Evolutionary conservation across 2,888 invertebrate species (phyloP).

Genomic region (Eupithecia subumbrata): DNA sequence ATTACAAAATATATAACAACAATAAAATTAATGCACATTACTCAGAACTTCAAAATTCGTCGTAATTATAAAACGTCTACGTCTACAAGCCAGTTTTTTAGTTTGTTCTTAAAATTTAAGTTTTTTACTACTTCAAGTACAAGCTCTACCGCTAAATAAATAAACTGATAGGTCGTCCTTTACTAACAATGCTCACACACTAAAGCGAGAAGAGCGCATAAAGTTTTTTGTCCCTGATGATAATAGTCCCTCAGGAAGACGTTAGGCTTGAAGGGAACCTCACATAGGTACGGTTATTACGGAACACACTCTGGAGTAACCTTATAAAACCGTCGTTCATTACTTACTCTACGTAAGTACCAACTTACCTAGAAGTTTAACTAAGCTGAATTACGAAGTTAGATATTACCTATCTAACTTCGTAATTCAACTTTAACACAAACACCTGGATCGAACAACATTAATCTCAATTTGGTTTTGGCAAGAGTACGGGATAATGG

Average conservation of each 20-base stretch:
- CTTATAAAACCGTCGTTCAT: constrained; percentile 25
- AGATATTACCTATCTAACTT: no score
- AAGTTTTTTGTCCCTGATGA: constrained; percentile 1
- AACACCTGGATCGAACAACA: neutral
- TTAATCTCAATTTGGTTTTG: neutral
- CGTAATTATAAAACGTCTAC: no score
- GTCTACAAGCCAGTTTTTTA: no score
- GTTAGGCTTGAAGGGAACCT: constrained; percentile 8
- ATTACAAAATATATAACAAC: no score
- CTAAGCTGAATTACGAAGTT: constrained; percentile 20
- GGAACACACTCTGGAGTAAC: constrained; percentile 23
- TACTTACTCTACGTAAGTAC: constrained; percentile 19
- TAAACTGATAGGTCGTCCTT: neutral
- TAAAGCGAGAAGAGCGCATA: neutral
- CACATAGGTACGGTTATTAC: constrained; percentile 24
- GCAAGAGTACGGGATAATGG: neutral
- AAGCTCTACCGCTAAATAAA: neutral
- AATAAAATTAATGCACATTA: no score
- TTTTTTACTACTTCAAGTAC: neutral
- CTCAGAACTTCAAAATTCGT: no score
- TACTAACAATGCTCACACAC: constrained; percentile 1
- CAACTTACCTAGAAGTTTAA: neutral
- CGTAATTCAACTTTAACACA: neutral
- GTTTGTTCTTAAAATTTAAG: no score
- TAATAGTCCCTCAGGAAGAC: constrained; percentile 33